Conservation (phyloP, 92 coral and sea anemone genomes). For the Porites cylindrica region DNA sequence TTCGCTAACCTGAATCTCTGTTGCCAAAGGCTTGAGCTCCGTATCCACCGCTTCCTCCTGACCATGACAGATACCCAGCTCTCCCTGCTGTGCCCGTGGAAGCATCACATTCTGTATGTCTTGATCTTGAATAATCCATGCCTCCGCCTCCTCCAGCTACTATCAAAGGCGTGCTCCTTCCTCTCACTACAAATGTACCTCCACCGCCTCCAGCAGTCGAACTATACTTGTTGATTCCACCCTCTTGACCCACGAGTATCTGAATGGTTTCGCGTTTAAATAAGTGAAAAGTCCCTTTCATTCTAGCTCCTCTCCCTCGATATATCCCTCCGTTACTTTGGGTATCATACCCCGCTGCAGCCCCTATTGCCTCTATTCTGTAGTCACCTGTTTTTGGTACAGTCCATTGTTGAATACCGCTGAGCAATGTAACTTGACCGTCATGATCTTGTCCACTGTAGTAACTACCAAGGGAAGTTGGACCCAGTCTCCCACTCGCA, state of each 20-base stretch:
- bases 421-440: not conserved
- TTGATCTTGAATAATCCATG: not conserved
- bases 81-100: not conserved
- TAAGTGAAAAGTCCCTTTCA: not conserved
- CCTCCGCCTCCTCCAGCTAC: not conserved
- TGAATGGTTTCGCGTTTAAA: not conserved
- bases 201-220: not conserved
- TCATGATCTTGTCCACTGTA: slow-evolving; percentile 50
- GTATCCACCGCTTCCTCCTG: not conserved
- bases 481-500: slow-evolving; percentile 59
- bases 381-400: slow-evolving; percentile 30
- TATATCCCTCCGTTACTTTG: not conserved
- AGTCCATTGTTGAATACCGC: slow-evolving; percentile 38
- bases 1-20: not conserved
- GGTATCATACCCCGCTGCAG: not conserved
- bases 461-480: slow-evolving; percentile 42
- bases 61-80: not conserved
- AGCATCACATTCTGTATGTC: not conserved
- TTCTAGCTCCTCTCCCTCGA: not conserved
- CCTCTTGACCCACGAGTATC: not conserved
- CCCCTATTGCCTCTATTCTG: not conserved
- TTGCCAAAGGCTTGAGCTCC: not conserved
- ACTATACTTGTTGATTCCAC: not conserved
- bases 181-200: not conserved
- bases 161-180: not conserved